phyloP scores from a whole-genome alignment of 1,140 invertebrate species.

The Drosophila pseudoananassae region DNA sequence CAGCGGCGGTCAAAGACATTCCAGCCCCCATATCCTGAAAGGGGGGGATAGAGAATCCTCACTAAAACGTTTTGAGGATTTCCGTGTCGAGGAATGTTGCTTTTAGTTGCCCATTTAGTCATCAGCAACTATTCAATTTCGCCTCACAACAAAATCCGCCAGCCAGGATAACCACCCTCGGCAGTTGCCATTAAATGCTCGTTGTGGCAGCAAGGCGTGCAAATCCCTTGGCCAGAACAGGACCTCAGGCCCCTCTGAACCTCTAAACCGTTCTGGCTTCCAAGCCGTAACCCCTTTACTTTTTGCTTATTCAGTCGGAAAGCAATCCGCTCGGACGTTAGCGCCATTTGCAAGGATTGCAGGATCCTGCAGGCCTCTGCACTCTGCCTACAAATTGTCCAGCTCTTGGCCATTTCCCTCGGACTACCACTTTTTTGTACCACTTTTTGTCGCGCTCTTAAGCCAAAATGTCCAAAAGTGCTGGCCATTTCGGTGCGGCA shows the following conservation, averaged over 20 bases:
- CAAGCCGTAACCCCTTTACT: conserved; percentile 43
- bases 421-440: conserved; percentile 8
- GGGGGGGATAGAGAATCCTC: neutral
- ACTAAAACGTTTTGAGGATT: conserved; percentile 48
- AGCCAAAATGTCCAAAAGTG: conserved; percentile 66
- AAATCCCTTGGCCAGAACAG: conserved; percentile 21
- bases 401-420: conserved; percentile 17
- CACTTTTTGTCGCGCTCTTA: conserved; percentile 48
- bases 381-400: conserved; percentile 69
- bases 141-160: conserved; percentile 44
- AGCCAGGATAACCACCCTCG: conserved; percentile 23
- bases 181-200: conserved; percentile 70
- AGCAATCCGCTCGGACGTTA: conserved; percentile 56
- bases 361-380: conserved; percentile 21
- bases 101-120: conserved; percentile 60
- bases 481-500: conserved; percentile 75
- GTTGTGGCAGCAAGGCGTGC: conserved; percentile 57
- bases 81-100: conserved; percentile 47
- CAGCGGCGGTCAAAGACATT: conserved; percentile 50
- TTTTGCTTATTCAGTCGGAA: conserved; percentile 73
- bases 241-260: neutral
- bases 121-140: conserved; percentile 60
- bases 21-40: conserved; percentile 5
- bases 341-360: conserved; percentile 55
- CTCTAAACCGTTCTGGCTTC: conserved; percentile 8